Evolutionary conservation across 2,797 vertebrate genomes (phyloP).

Genomic region (Sebastes itinus): DNA sequence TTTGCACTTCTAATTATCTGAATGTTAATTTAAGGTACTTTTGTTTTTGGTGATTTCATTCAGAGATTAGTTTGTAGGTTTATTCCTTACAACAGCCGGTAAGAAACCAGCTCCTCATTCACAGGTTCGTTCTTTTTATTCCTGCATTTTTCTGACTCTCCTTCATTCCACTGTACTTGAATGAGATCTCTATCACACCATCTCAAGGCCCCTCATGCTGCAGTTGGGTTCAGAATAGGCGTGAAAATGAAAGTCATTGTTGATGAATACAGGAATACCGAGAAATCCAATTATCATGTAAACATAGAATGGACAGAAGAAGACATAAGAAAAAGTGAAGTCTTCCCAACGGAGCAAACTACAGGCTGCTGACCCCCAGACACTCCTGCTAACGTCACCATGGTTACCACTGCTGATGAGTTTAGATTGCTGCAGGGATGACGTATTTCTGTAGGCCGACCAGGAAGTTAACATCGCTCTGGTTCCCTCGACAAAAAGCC

Average conservation of each 20-base stretch:
- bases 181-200: not conserved
- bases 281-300: not conserved
- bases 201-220: not conserved
- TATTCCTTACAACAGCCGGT: not conserved
- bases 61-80: not conserved
- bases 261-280: not conserved
- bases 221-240: not conserved
- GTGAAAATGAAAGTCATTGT: not conserved
- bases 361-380: not conserved
- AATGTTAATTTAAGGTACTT: not conserved
- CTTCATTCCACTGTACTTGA: not conserved
- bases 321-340: not conserved
- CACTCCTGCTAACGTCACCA: not conserved
- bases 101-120: not conserved
- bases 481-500: too few relatives aligned
- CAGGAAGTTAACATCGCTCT: too few relatives aligned
- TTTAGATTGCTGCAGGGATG: not conserved
- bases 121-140: not conserved
- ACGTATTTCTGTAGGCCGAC: too few relatives aligned
- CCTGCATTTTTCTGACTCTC: not conserved
- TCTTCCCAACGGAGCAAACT: not conserved
- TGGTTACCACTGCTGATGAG: conserved; percentile 16
- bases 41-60: not conserved
- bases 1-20: not conserved
- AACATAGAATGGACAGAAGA: not conserved